Evolutionary conservation across 1,140 invertebrate species (phyloP).

Genomic region (Pantala flavescens): DNA sequence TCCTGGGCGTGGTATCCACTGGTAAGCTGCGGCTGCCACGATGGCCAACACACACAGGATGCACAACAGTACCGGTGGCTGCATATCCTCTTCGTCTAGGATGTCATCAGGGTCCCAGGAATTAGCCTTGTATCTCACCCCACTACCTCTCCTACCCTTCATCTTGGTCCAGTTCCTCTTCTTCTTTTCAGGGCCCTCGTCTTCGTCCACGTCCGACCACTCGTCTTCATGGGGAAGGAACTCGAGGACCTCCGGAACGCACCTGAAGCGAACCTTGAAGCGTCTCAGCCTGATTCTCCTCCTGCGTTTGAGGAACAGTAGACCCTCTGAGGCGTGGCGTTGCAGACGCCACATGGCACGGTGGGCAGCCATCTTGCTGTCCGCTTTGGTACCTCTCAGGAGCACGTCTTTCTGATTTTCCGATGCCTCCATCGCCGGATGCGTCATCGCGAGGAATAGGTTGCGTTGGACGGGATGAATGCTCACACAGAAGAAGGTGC

Average conservation of each 20-base stretch:
- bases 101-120: not conserved
- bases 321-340: conserved; percentile 33
- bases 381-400: not conserved
- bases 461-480: too few species aligned
- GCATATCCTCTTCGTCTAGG: not conserved
- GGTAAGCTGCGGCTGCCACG: not conserved
- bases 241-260: conserved; percentile 39
- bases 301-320: conserved; percentile 28
- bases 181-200: not conserved
- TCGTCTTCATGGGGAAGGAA: conserved; percentile 37
- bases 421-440: too few species aligned
- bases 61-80: not conserved
- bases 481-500: too few species aligned
- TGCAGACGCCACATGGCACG: conserved; percentile 35
- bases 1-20: not conserved
- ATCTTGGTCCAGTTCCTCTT: conserved; percentile 16
- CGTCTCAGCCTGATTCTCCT: conserved; percentile 25
- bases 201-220: conserved; percentile 13
- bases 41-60: not conserved
- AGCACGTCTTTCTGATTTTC: too few species aligned
- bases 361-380: not conserved
- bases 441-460: too few species aligned
- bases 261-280: conserved; percentile 36
- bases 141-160: not conserved
- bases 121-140: not conserved